These are phyloP conservation scores for Otocyon megalotis DNA, from an alignment of 2,113 vertebrate species.

Conservation along the genomic window DNA sequence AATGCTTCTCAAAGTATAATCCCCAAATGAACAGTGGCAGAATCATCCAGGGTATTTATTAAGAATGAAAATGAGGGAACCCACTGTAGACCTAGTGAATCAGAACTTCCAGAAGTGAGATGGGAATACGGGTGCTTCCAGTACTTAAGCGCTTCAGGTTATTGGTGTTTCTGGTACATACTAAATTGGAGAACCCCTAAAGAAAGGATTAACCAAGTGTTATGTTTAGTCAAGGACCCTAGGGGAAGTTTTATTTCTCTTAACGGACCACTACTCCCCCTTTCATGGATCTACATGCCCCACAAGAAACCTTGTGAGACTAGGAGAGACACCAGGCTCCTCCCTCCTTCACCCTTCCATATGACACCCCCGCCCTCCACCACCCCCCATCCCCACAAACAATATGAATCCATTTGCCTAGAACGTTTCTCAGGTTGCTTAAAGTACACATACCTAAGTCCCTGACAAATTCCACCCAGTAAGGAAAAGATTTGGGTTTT, in stretches of 20 bases:
- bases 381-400: background rate
- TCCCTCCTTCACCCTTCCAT: background rate
- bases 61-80: background rate
- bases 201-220: background rate
- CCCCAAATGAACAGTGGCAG: background rate
- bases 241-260: background rate
- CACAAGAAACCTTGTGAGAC: background rate
- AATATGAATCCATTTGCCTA: background rate
- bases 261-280: background rate
- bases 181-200: background rate
- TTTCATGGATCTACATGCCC: background rate
- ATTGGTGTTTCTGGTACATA: background rate
- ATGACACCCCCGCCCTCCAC: background rate
- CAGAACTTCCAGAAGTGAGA: slow-evolving; percentile 45
- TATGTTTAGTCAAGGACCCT: background rate
- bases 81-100: background rate
- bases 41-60: background rate
- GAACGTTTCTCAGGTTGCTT: background rate
- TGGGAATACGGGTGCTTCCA: background rate
- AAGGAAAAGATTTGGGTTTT: background rate
- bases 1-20: slow-evolving; percentile 1
- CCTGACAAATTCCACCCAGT: background rate
- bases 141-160: background rate
- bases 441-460: background rate
- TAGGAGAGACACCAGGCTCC: background rate